Evolutionary conservation across 2,113 vertebrate genomes (phyloP), one percentile per base, ranked within the genome.

Genomic region (Pachypanchax playfairii): DNA sequence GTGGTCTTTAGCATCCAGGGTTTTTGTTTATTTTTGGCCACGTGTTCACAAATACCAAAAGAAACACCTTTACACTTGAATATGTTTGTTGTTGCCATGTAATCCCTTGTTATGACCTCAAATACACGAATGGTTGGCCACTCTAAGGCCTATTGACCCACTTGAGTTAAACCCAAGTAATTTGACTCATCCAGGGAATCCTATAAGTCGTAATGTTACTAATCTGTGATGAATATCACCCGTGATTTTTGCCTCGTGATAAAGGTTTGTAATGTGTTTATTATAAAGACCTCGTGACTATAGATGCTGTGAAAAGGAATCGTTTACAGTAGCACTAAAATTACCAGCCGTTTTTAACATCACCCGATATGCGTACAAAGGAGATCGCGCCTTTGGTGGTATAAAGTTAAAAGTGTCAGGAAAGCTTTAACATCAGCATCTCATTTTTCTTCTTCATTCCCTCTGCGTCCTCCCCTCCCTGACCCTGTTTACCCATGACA

Each of bases 101-200:
- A 89, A 91, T 90, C 88, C 84, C 47, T 85, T 90, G 84, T 87
- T 86, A 63, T 85, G 86, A 73, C 75, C 70, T 79, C 61, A 85
- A 54, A 72, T 79, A 50, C 58, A 68, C 47, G 73, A 70, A 55
- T 69, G 65, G 58, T 65, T 63, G 70, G 64, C 6, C 55, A 63
- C 77, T 65, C 48, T 67, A 31, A 65, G 81, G 63, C 25, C 68
- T 50, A 57, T 63, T 76, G 65, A 84, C 29, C 78, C 87, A 83
- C 88, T 91, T 88, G 73, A 90, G 59, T 58, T 22, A 77, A 74
- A 56, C 70, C 69, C 26, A 60, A 70, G 77, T 51, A 59, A 80
- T 58, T 60, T 79, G 80, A 78, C 69, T 61, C 60, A 70, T 80
- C 73, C 41, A 18, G 28, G 43, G 21, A 59, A 62, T 24, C 7